Conservation (phyloP, 2,888 invertebrate species). For the Seira ritae region DNA sequence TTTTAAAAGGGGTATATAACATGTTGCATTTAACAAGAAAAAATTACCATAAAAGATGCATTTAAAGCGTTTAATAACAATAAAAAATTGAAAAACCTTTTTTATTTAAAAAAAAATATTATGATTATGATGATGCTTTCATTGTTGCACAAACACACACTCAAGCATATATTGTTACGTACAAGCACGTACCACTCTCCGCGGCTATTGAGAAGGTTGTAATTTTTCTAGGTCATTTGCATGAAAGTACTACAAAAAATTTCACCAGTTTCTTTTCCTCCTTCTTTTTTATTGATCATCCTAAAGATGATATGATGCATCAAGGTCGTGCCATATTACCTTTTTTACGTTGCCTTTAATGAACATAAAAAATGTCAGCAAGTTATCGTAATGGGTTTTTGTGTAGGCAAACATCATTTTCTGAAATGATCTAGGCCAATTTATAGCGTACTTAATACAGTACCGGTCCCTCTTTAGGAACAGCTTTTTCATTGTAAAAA, state of each 20-base stretch:
- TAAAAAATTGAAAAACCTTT: constrained; percentile 19
- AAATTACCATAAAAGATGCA: constrained; percentile 30
- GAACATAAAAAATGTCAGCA: not conserved
- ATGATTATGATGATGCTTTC: too few relatives aligned
- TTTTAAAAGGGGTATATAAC: constrained; percentile 24
- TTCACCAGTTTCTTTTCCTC: constrained; percentile 44
- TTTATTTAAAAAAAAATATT: constrained; percentile 28
- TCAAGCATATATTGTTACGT: not conserved
- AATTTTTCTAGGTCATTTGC: constrained; percentile 47
- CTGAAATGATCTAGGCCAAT: constrained; percentile 46
- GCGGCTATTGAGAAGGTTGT: too few relatives aligned
- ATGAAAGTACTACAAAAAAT: constrained; percentile 13
- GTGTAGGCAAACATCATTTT: constrained; percentile 19
- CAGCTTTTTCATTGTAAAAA: too few relatives aligned
- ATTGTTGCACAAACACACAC: too few relatives aligned
- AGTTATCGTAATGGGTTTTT: too few relatives aligned
- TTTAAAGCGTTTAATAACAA: constrained; percentile 21
- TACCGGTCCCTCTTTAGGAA: too few relatives aligned
- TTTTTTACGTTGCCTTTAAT: not conserved
- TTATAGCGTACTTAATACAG: too few relatives aligned
- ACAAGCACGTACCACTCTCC: constrained; percentile 31
- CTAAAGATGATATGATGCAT: constrained; percentile 21
- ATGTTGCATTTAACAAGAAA: constrained; percentile 34
- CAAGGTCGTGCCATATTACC: constrained; percentile 42
- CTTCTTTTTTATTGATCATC: constrained; percentile 8